Conservation (phyloP, 2,797 vertebrate species). For the Parotocinclus haroldoi region DNA sequence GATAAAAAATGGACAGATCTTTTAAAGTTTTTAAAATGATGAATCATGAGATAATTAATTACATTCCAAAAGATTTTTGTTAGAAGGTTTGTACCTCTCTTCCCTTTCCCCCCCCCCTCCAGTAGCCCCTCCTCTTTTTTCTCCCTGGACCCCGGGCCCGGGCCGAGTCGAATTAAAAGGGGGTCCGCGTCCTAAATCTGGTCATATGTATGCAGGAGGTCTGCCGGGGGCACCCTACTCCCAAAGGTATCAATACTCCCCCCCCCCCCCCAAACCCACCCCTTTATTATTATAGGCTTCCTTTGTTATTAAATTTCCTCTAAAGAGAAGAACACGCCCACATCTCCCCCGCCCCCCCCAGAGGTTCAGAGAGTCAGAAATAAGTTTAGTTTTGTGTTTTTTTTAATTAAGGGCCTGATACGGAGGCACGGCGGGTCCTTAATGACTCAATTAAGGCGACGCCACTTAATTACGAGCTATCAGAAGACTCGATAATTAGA, state of each 20-base stretch:
- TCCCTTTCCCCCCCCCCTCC: conserved; percentile 30
- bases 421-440: conserved; percentile 90
- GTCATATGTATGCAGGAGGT: conserved; percentile 34
- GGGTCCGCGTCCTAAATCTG: conserved; percentile 18
- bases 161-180: conserved; percentile 11
- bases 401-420: conserved; percentile 98
- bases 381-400: conserved; percentile 37
- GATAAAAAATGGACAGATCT: no score
- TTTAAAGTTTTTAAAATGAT: no score
- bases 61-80: no score
- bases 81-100: no score
- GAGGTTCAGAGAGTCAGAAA: neutral
- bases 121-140: conserved; percentile 47
- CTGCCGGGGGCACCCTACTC: conserved; percentile 21
- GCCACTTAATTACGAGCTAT: conserved; percentile 97
- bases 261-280: neutral
- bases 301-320: conserved; percentile 45
- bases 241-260: conserved; percentile 41
- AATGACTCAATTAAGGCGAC: conserved; percentile 96
- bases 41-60: no score
- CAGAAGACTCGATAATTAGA: conserved; percentile 99
- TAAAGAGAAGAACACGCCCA: conserved; percentile 40
- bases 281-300: no score
- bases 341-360: neutral
- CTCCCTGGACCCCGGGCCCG: neutral